Evolutionary conservation across 2,888 invertebrate genomes (phyloP).

Genomic region (Venusia cambrica): DNA sequence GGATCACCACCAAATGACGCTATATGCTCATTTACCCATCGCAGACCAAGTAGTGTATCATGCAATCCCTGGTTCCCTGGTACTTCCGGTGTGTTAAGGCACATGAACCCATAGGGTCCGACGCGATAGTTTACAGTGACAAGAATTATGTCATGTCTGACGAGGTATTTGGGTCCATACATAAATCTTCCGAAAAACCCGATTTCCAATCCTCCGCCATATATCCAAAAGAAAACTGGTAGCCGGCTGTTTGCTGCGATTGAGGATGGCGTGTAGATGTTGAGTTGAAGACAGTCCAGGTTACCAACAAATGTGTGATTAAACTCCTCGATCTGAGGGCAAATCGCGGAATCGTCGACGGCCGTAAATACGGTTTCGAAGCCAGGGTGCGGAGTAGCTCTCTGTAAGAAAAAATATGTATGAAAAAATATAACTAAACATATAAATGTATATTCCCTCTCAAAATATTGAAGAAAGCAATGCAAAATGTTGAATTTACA

Average conservation of each 20-base stretch:
- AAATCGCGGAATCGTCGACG: conserved; percentile 46
- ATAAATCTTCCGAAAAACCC: conserved; percentile 40
- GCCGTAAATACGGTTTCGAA: conserved; percentile 50
- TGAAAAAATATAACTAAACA: not conserved
- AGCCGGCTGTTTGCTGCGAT: conserved; percentile 37
- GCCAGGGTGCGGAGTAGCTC: conserved; percentile 38
- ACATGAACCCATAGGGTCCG: conserved; percentile 60
- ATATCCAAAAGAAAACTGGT: conserved; percentile 52
- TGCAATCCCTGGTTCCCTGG: conserved; percentile 60
- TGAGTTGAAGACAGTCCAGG: conserved; percentile 50
- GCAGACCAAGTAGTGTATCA: conserved; percentile 50
- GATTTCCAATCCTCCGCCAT: conserved; percentile 43
- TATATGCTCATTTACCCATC: conserved; percentile 55
- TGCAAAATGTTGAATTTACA: no score
- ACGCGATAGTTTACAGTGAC: conserved; percentile 58
- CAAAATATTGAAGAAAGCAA: no score
- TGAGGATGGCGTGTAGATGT: conserved; percentile 47
- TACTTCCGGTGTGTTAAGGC: conserved; percentile 44
- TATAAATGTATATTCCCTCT: not conserved
- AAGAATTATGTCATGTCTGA: conserved; percentile 48
- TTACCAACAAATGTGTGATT: conserved; percentile 36
- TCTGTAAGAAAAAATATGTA: conserved; percentile 29
- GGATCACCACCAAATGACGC: conserved; percentile 53
- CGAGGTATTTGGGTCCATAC: conserved; percentile 45
- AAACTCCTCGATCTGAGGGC: conserved; percentile 48